These are phyloP conservation scores for Mantis religiosa DNA, from an alignment of 2,888 invertebrate species.

Conservation along the genomic window DNA sequence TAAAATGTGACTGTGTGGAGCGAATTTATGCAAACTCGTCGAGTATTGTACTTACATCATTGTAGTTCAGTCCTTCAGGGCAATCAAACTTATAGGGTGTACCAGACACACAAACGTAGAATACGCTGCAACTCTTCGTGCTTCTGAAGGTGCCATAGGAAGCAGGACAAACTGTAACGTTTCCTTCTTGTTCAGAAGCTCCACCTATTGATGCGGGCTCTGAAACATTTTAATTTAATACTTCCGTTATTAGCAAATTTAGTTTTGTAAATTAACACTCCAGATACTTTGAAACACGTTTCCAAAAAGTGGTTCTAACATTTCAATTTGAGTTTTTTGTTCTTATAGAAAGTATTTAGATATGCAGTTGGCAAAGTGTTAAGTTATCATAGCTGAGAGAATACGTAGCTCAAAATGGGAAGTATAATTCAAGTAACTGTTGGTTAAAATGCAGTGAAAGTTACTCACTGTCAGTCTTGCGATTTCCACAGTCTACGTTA, in stretches of 20 bases:
- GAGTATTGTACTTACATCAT: conserved; percentile 48
- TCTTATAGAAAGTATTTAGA: too few species aligned
- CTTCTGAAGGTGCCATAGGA: conserved; percentile 60
- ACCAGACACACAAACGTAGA: conserved; percentile 60
- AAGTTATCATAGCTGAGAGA: too few species aligned
- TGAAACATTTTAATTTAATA: background rate
- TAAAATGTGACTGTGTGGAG: too few species aligned
- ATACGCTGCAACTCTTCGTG: conserved; percentile 58
- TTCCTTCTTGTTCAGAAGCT: background rate
- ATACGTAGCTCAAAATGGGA: too few species aligned
- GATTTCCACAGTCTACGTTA: conserved; percentile 59
- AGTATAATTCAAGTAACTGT: too few species aligned
- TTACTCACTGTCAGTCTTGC: conserved; percentile 39
- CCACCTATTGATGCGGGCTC: conserved; percentile 6
- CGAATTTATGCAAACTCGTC: too few species aligned
- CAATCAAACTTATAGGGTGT: conserved; percentile 59
- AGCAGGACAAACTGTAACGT: conserved; percentile 46
- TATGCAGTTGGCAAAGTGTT: too few species aligned
- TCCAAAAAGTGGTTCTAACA: too few species aligned
- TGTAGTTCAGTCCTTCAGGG: conserved; percentile 58
- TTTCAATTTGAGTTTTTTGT: too few species aligned
- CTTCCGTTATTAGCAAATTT: background rate
- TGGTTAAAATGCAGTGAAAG: background rate
- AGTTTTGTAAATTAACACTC: too few species aligned
- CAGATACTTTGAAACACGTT: too few species aligned